Percentiles rank a stretch among this genome's conserved stretches.
Evolutionary conservation across 2,797 vertebrate species (phyloP).

Genomic region (Malacoctenus gilli): DNA sequence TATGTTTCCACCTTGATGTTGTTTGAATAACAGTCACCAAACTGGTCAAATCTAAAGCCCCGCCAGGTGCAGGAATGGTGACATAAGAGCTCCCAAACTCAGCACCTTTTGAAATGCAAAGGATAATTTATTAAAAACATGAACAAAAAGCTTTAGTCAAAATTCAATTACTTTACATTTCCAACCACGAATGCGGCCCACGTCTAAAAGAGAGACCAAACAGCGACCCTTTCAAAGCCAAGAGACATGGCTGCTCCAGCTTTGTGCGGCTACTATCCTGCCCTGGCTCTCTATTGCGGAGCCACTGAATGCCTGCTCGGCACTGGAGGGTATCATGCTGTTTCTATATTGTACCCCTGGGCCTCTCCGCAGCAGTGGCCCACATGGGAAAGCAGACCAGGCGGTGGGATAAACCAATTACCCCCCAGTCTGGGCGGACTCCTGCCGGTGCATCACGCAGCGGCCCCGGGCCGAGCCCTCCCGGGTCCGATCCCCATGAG

Average conservation of each 20-base stretch:
- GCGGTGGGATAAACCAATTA: slow-evolving; percentile 83
- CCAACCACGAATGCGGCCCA: slow-evolving; percentile 37
- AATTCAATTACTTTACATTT: slow-evolving; percentile 70
- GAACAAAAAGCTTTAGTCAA: slow-evolving; percentile 36
- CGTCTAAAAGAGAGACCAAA: slow-evolving; percentile 54
- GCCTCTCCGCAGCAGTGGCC: slow-evolving; percentile 82
- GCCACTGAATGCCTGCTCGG: slow-evolving; percentile 64
- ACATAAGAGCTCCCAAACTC: slow-evolving; percentile 24
- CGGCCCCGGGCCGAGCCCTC: slow-evolving; percentile 65
- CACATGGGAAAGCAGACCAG: slow-evolving; percentile 82
- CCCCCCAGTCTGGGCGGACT: slow-evolving; percentile 74
- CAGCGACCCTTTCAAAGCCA: slow-evolving; percentile 56
- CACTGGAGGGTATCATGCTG: slow-evolving; percentile 76
- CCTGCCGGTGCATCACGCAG: slow-evolving; percentile 64
- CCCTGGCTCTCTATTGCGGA: slow-evolving; percentile 51
- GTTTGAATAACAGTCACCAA: not conserved
- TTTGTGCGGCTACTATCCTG: slow-evolving; percentile 61
- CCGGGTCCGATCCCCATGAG: slow-evolving; percentile 68
- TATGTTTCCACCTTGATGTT: too few relatives aligned
- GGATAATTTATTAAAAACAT: slow-evolving; percentile 21
- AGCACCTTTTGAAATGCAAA: slow-evolving; percentile 48
- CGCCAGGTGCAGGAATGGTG: slow-evolving; percentile 41
- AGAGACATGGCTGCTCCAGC: slow-evolving; percentile 55
- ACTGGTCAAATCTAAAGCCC: not conserved
- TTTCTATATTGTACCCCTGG: slow-evolving; percentile 78